Evolutionary conservation across 2,113 vertebrate genomes (phyloP).

Genomic region (Sceloporus undulatus): DNA sequence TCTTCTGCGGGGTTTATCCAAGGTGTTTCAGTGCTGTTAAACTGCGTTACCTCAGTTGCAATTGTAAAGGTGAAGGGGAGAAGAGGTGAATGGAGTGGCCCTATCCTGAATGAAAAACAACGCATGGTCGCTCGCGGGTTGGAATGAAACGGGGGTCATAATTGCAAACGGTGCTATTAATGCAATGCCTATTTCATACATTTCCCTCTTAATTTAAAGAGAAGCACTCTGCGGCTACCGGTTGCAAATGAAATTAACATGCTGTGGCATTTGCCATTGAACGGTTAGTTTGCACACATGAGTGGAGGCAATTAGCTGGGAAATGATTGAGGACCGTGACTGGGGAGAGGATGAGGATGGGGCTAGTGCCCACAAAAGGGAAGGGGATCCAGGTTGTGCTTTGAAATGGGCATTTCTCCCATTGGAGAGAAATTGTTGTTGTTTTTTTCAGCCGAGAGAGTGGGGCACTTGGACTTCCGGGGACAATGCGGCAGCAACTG

Average conservation of each 20-base stretch:
- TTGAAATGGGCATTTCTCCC: rapidly evolving
- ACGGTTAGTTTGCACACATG: slow-evolving; percentile 77
- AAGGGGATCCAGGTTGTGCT: rapidly evolving
- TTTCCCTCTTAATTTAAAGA: slow-evolving; percentile 64
- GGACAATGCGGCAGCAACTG: too few species aligned
- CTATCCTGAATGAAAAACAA: slow-evolving; percentile 38
- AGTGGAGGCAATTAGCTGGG: slow-evolving; percentile 79
- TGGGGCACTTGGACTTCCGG: background rate
- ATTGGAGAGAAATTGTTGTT: too few species aligned
- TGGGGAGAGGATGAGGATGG: slow-evolving; percentile 66
- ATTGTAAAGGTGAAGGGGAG: background rate
- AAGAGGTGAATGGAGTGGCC: slow-evolving; percentile 23
- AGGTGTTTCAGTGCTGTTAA: slow-evolving; percentile 62
- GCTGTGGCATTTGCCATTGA: slow-evolving; percentile 76
- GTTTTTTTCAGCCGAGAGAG: background rate
- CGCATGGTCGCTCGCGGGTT: background rate
- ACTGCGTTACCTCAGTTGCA: slow-evolving; percentile 74
- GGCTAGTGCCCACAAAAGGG: background rate
- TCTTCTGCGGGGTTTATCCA: slow-evolving; percentile 47
- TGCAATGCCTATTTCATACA: slow-evolving; percentile 67
- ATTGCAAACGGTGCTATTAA: slow-evolving; percentile 74
- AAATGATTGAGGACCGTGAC: slow-evolving; percentile 66
- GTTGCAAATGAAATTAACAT: slow-evolving; percentile 80
- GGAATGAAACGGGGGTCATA: background rate
- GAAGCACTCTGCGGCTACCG: slow-evolving; percentile 65